Percentiles rank a stretch among this genome's conserved stretches.
These are phyloP conservation scores for Stegodyphus dumicola DNA, from an alignment of 1,140 invertebrate species.

Conservation along the genomic window DNA sequence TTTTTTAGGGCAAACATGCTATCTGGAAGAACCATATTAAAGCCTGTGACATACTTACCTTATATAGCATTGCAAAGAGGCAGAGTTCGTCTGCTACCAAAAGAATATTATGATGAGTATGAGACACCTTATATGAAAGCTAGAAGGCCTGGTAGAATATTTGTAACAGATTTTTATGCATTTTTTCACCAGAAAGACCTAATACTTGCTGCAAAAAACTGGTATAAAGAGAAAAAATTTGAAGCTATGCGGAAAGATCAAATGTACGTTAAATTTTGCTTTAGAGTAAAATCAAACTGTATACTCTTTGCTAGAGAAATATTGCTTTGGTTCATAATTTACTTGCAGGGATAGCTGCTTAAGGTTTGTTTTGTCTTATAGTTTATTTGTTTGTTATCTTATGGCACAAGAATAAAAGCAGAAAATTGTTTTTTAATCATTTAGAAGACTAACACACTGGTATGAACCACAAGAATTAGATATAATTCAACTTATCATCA, in stretches of 20 bases:
- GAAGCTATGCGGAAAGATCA: neutral
- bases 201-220: neutral
- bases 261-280: neutral
- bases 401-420: no score
- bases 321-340: no score
- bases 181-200: neutral
- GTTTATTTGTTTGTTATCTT: no score
- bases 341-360: no score
- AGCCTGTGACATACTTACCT: neutral
- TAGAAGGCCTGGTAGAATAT: neutral
- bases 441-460: no score
- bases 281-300: no score
- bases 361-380: no score
- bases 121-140: conserved; percentile 4
- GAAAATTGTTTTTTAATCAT: no score
- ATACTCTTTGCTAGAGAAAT: no score
- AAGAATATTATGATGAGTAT: neutral
- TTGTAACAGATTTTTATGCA: conserved; percentile 20
- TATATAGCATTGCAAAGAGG: neutral
- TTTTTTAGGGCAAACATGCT: neutral
- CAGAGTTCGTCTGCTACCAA: conserved; percentile 23
- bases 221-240: neutral
- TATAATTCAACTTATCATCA: no score
- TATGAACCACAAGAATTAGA: no score
- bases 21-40: neutral